phyloP scores from a whole-genome alignment of 2,113 vertebrate species.

The Catharus bicknelli region DNA sequence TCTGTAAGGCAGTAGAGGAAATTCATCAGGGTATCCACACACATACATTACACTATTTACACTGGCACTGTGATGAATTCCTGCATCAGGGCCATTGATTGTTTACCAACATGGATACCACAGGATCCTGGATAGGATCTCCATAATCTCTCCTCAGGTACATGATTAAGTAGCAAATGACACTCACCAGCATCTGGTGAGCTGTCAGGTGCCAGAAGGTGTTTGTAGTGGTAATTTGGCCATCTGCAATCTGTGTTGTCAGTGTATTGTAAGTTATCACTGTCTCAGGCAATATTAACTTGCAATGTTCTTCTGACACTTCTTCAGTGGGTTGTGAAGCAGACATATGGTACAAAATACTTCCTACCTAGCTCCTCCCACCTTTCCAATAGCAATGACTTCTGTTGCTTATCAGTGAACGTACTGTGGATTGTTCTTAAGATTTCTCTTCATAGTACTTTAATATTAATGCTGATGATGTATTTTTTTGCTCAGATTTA shows the following conservation, averaged over 20 bases:
- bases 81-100: neutral
- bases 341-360: conserved; percentile 42
- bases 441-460: neutral
- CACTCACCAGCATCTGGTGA: conserved; percentile 63
- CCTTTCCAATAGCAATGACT: neutral
- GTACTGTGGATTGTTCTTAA: neutral
- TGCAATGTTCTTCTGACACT: conserved; percentile 54
- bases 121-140: neutral
- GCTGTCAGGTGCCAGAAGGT: conserved; percentile 68
- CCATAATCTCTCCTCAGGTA: conserved; percentile 47
- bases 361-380: conserved; percentile 36
- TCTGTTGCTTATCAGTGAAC: neutral
- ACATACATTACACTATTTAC: neutral
- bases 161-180: conserved; percentile 67
- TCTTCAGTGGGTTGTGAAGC: conserved; percentile 45
- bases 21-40: neutral
- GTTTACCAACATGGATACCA: conserved; percentile 49
- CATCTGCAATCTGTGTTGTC: conserved; percentile 68
- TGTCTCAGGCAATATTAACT: conserved; percentile 66
- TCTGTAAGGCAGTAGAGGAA: neutral
- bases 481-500: neutral
- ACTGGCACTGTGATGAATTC: neutral
- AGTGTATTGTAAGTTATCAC: conserved; percentile 58
- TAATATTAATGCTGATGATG: neutral
- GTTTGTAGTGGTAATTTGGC: conserved; percentile 69